Conservation (phyloP, 2,113 vertebrate genomes). For the Microcebus lehilahytsara region DNA sequence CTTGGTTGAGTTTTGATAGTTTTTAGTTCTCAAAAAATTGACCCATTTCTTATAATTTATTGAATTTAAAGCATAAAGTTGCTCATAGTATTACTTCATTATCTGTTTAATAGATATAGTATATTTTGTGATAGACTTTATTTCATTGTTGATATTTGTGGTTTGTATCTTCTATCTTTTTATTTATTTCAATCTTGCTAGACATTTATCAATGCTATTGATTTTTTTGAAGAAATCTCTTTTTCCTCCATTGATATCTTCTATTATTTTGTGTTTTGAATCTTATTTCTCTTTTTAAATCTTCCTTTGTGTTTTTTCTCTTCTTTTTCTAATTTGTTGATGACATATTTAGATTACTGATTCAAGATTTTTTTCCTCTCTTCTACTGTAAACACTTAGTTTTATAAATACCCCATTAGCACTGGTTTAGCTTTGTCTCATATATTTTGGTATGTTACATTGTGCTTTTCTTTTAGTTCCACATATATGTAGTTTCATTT, state of each 20-base stretch:
- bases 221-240: not conserved
- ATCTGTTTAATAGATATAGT: not conserved
- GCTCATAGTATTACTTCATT: not conserved
- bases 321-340: not conserved
- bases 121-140: not conserved
- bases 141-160: not conserved
- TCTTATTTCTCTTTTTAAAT: not conserved
- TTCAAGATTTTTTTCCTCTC: not conserved
- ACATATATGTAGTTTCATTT: not conserved
- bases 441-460: not conserved
- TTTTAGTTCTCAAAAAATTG: not conserved
- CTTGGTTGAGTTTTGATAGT: not conserved
- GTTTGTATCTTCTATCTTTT: not conserved
- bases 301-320: not conserved
- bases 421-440: not conserved
- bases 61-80: not conserved
- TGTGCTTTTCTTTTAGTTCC: not conserved
- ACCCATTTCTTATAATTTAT: not conserved
- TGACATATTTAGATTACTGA: not conserved
- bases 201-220: not conserved
- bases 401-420: not conserved
- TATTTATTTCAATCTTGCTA: not conserved
- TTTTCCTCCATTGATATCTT: not conserved
- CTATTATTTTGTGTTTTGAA: not conserved
- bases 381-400: not conserved